Percentiles rank a stretch among this genome's conserved stretches.
Conservation (phyloP, 2,888 invertebrate species). For the Minunthozetes semirufus region DNA sequence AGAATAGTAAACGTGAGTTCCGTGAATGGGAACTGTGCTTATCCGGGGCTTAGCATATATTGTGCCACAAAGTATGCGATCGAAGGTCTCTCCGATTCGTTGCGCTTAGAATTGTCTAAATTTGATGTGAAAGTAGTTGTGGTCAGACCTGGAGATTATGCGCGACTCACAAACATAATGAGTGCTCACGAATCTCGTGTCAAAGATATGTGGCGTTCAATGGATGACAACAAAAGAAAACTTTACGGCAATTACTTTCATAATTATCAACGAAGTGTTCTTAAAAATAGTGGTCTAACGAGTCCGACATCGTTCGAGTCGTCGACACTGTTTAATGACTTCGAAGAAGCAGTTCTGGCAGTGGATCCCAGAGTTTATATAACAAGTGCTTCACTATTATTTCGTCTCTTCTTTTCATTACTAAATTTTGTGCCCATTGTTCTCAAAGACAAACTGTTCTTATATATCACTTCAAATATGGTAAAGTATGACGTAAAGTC, state of each 20-base stretch:
- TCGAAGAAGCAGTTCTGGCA: slow-evolving; percentile 39
- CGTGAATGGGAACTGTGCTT: slow-evolving; percentile 67
- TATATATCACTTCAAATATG: background rate
- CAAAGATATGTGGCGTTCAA: slow-evolving; percentile 58
- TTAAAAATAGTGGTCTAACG: slow-evolving; percentile 39
- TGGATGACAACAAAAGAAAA: slow-evolving; percentile 58
- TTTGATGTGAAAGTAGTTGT: slow-evolving; percentile 61
- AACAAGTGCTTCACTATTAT: slow-evolving; percentile 32
- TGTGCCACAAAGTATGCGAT: slow-evolving; percentile 74
- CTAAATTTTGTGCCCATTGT: slow-evolving; percentile 28
- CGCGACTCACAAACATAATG: slow-evolving; percentile 62
- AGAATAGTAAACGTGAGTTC: slow-evolving; percentile 74
- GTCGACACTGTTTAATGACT: slow-evolving; percentile 38
- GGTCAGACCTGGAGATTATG: slow-evolving; percentile 72
- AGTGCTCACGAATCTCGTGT: slow-evolving; percentile 58
- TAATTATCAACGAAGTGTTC: slow-evolving; percentile 52
- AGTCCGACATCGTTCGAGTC: slow-evolving; percentile 37
- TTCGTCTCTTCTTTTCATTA: slow-evolving; percentile 33
- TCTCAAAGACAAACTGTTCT: slow-evolving; percentile 25
- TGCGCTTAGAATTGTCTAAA: slow-evolving; percentile 65
- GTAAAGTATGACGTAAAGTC: background rate
- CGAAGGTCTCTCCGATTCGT: slow-evolving; percentile 62
- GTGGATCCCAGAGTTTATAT: slow-evolving; percentile 29
- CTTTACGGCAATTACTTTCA: slow-evolving; percentile 64
- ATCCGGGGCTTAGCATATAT: slow-evolving; percentile 69